Base-by-base conservation (phyloP, 2,797 vertebrate species). In the Macrochelys suwanniensis region DNA sequence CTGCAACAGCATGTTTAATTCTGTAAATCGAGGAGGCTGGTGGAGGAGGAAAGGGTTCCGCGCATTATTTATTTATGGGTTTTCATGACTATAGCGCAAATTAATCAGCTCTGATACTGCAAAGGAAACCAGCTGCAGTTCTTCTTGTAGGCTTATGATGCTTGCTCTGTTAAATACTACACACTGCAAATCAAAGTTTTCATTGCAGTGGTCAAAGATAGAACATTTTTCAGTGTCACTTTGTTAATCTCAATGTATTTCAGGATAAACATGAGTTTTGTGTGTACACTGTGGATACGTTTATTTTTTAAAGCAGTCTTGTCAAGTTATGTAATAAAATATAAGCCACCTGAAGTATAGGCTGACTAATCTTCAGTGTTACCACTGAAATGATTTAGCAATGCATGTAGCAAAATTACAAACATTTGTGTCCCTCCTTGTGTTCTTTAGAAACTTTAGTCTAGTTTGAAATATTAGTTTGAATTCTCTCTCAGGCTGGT, bases 91-190 rank as follows among this genome's bases (percentile, higher is more conserved):
- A 7, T 0, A 11, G 26, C 90, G 6, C 82, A 4, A 3, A 79
- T 13, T 61, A 51, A 82, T 49, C 6, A 13, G 92, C 95, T 61
- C 87, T 2, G 65, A 4, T 56, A 0, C 37, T 37, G 50, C 76
- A 53, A 88, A 87, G 17, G 37, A 89, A 94, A 28, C n/a, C 88
- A 33, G 79, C 54, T 88, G 82, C 92, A 16, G 94, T 42, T 96
- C 76, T 78, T 93, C n/a, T 76, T 5, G 9, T 7, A 28, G 91
- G 88, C 57, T 85, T 80, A 51, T 1, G 59, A 80, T 6, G 0
- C 37, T 76, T 6, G 19, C 85, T 82, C 51, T 28, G 71, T 68
- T 83, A 77, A 74, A 77, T 7, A 2, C 54, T 82, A 77, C 11
- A 42, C 26, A 23, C n/a, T 16, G 21, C n/a, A 77, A 94, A 91